These are phyloP conservation scores for Parapsyche elsis DNA, from an alignment of 1,140 invertebrate species.

Conservation along the genomic window DNA sequence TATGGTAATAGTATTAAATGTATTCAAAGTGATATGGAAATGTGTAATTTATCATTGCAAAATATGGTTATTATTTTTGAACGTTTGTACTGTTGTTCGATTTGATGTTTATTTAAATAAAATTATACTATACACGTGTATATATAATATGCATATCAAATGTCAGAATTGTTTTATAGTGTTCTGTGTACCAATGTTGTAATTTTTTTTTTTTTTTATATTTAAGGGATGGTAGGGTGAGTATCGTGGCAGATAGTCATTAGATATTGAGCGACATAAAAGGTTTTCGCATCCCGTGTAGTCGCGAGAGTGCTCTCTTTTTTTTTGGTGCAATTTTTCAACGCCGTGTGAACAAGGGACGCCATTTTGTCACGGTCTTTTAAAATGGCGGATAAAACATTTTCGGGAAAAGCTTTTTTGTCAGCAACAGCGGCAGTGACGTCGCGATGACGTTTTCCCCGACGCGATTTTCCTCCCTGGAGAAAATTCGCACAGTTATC, in stretches of 20 bases:
- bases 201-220: neutral
- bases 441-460: slow-evolving; percentile 4
- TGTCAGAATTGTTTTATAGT: no score
- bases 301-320: slow-evolving; percentile 44
- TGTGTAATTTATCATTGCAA: no score
- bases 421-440: slow-evolving; percentile 17
- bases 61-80: no score
- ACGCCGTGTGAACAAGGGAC: slow-evolving; percentile 52
- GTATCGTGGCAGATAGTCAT: slow-evolving; percentile 26
- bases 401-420: slow-evolving; percentile 46
- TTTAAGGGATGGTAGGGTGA: neutral
- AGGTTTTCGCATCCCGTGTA: slow-evolving; percentile 39
- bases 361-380: slow-evolving; percentile 51
- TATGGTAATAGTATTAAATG: no score
- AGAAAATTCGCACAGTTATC: slow-evolving; percentile 5
- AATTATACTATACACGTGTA: no score
- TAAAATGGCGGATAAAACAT: slow-evolving; percentile 47
- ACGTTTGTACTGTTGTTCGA: no score
- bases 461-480: neutral
- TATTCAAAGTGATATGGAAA: no score
- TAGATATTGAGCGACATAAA: slow-evolving; percentile 46
- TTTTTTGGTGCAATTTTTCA: slow-evolving; percentile 51
- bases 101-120: no score
- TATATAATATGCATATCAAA: no score
- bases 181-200: neutral